Conservation (phyloP, 1,140 invertebrate species). For the Zelostemma sp. region DNA sequence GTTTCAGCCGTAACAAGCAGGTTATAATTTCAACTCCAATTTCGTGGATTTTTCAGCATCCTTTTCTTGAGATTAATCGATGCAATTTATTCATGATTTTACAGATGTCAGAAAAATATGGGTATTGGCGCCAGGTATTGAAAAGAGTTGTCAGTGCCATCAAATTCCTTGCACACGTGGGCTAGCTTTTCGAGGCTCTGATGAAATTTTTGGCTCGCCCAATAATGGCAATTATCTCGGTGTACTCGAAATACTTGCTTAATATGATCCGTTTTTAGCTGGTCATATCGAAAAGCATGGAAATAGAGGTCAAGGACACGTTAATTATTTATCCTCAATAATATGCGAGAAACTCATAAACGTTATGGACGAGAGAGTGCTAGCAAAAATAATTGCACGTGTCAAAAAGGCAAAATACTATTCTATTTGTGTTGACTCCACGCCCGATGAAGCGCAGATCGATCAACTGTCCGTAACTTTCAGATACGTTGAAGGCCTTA, state of each 20-base stretch:
- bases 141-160: constrained; percentile 43
- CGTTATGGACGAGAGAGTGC: constrained; percentile 12
- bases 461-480: constrained; percentile 59
- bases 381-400: constrained; percentile 7
- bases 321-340: constrained; percentile 53
- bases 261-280: constrained; percentile 59
- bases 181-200: constrained; percentile 44
- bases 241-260: constrained; percentile 52
- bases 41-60: too few relatives aligned
- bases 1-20: too few relatives aligned
- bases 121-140: constrained; percentile 45
- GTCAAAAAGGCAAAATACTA: constrained; percentile 31
- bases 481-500: constrained; percentile 34
- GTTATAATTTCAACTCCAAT: too few relatives aligned
- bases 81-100: too few relatives aligned
- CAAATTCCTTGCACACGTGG: constrained; percentile 42
- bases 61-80: too few relatives aligned
- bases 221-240: constrained; percentile 50
- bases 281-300: constrained; percentile 52
- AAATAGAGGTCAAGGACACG: constrained; percentile 52
- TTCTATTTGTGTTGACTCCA: constrained; percentile 54
- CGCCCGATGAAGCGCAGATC: constrained; percentile 54
- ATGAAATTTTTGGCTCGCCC: constrained; percentile 46
- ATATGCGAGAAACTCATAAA: constrained; percentile 49
- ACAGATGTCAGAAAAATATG: background rate